Evolutionary conservation across 2,113 vertebrate species (phyloP).

Genomic region (Bostrychus sinensis): DNA sequence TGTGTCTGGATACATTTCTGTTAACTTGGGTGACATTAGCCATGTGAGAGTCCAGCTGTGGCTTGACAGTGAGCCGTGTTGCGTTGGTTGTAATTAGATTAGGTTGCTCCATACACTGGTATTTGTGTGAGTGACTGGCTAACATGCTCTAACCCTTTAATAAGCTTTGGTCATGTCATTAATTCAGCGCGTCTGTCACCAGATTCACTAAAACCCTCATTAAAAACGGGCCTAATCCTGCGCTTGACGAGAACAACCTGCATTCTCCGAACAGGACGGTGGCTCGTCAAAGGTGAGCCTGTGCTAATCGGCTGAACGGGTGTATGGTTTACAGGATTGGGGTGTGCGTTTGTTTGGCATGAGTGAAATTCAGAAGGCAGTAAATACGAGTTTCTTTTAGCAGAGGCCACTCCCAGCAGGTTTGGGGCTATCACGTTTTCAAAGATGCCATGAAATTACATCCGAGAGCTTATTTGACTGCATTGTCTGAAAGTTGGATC

Average conservation of each 20-base stretch:
- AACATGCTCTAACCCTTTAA: constrained; percentile 60
- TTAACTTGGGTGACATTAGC: not conserved
- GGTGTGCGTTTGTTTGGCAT: not conserved
- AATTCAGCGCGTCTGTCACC: constrained; percentile 26
- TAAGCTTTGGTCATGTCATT: constrained; percentile 71
- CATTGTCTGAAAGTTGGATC: not conserved
- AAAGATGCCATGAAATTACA: not conserved
- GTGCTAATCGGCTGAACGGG: constrained; percentile 1
- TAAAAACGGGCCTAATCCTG: constrained; percentile 76
- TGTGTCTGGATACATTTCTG: not conserved
- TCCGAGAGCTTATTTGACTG: not conserved
- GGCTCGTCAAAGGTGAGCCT: constrained; percentile 36
- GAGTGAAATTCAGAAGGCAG: not conserved
- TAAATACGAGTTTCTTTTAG: not conserved
- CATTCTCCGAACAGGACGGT: constrained; percentile 22
- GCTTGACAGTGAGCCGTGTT: constrained; percentile 38
- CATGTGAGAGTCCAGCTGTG: not conserved
- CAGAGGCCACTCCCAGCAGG: constrained; percentile 4
- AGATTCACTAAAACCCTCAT: constrained; percentile 57
- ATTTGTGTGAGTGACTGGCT: constrained; percentile 48
- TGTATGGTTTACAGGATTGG: not conserved
- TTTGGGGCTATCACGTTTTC: not conserved
- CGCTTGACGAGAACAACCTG: constrained; percentile 46
- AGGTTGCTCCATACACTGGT: constrained; percentile 50
- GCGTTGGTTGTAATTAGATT: constrained; percentile 77